Base-by-base conservation (phyloP, 2,888 invertebrate species). In the Eupsilia transversa region DNA sequence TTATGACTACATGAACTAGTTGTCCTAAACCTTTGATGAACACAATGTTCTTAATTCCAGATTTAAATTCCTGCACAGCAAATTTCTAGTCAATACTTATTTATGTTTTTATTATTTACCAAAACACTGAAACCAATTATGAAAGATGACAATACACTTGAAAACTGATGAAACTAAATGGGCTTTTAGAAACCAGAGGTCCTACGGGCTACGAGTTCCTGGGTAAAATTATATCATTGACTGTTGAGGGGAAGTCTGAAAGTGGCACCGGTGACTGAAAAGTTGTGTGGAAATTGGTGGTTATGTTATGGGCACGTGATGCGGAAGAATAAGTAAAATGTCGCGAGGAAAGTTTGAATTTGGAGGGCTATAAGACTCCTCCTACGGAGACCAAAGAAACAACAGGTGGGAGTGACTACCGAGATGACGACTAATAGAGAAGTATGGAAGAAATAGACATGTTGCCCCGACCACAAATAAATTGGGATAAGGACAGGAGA, bases 181-280 rank as follows among this genome's bases (percentile, higher is more conserved):
- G 9, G 23, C 17, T 33, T 49, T 46, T n/a, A 46, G 5, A 33
- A 10, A 65, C 17, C n/a, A 35, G 33, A 14, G 23, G 17, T 27
- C 41, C 10, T 2, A 27, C 14, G 20, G 27, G 20, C 20, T 9
- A 3, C 2, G 54, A 46, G 3, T 1, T 46, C 1, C n/a, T 2
- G 27, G n/a, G 5, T 52, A 10, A 52, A 12, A 64, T 63, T 23
- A 30, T 33, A 46, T 23, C 35, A 46, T 12, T 27, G 27, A 30
- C 89, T 83, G 12, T 14, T 54, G 27, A 54, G 27, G 6, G 5
- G 14, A 54, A 27, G 54, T 27, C 27, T 54, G 54, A 54, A 54
- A 54, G 27, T 27, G 27, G 5, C 2, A 0, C 14, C 6, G 54
- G 6, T 54, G 14, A 54, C 14, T 54, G 54, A 6, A 54, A 46